A percentile compares a stretch with the other conserved stretches of the same genome.
phyloP scores from a whole-genome alignment of 1,140 invertebrate genomes.

The Apis dorsata region DNA sequence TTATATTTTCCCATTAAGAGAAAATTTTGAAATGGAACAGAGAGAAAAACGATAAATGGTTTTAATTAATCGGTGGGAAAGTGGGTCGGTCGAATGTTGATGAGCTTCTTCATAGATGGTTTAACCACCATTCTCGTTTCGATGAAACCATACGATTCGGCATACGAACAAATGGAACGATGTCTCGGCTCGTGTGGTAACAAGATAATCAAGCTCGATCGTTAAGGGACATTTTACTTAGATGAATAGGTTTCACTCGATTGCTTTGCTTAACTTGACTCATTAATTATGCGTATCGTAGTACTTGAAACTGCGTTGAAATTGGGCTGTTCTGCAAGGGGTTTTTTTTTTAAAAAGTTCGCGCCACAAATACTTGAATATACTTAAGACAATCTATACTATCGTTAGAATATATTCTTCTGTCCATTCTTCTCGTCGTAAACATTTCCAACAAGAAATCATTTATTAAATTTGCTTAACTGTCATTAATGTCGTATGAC shows the following conservation, averaged over 20 bases:
- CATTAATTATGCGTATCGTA: conserved; percentile 26
- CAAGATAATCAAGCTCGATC: conserved; percentile 19
- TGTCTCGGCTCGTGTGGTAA: neutral
- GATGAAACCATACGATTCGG: neutral
- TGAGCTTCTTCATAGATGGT: conserved; percentile 13
- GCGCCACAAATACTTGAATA: conserved; percentile 10
- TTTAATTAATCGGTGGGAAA: conserved; percentile 21
- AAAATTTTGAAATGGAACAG: neutral
- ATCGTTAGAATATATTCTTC: neutral
- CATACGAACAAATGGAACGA: neutral
- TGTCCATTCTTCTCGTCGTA: neutral
- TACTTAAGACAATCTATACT: conserved; percentile 24
- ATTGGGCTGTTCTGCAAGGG: conserved; percentile 10
- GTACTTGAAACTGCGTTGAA: neutral
- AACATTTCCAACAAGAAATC: neutral
- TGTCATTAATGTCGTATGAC: neutral
- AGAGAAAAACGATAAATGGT: neutral
- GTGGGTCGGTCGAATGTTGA: conserved; percentile 8
- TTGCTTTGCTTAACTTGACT: neutral
- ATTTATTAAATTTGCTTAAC: neutral
- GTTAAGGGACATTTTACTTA: conserved; percentile 9
- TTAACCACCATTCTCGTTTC: neutral
- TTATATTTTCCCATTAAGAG: neutral
- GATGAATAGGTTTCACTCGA: neutral
- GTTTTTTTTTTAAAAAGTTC: conserved; percentile 3